Conservation (phyloP, 1,140 invertebrate species). For the Heliconius hewitsoni region DNA sequence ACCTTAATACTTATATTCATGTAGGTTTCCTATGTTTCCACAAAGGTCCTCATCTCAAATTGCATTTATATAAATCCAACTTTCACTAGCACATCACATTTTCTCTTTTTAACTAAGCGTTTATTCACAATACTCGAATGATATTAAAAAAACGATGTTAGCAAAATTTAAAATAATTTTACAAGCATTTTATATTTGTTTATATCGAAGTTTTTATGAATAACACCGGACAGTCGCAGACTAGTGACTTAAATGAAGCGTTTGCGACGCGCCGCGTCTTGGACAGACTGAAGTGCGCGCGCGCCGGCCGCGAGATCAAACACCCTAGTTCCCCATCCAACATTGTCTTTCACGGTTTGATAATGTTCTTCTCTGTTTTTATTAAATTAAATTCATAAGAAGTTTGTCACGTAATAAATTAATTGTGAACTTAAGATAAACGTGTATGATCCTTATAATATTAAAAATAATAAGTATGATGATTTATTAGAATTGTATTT, state of each 20-base stretch:
- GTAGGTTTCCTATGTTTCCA: conserved; percentile 62
- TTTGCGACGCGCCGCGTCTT: conserved; percentile 9
- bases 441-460: no score
- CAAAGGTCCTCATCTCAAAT: conserved; percentile 70
- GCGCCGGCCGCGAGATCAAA: conserved; percentile 4
- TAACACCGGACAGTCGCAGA: not conserved
- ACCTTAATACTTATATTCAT: conserved; percentile 70
- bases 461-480: no score
- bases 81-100: conserved; percentile 65
- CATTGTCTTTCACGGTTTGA: not conserved
- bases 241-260: not conserved
- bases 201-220: conserved; percentile 18
- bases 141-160: not conserved
- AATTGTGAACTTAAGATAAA: no score
- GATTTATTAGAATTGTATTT: no score
- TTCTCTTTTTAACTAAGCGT: conserved; percentile 27
- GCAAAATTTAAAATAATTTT: not conserved
- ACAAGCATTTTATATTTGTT: conserved; percentile 20
- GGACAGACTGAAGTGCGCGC: conserved; percentile 14
- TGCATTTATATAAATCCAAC: conserved; percentile 51
- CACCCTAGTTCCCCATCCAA: not conserved
- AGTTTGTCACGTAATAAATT: not conserved
- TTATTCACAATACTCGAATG: conserved; percentile 17
- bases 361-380: not conserved
- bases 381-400: not conserved